Evolutionary conservation across 35 echinoderm and acorn worm genomes (phyloP).

Genomic region (Apostichopus californicus): DNA sequence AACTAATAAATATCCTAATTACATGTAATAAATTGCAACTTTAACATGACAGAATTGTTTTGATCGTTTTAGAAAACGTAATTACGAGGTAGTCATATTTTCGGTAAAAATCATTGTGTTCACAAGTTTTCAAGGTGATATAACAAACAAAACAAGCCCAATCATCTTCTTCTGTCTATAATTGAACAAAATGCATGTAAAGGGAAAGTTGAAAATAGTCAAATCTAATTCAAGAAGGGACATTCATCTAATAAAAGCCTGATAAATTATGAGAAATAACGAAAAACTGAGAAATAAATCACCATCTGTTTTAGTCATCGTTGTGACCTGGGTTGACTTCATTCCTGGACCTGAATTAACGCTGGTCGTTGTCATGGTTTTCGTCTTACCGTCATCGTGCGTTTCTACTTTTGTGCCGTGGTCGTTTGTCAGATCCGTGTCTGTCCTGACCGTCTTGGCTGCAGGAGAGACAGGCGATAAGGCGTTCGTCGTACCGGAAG

Average conservation of each 20-base stretch:
- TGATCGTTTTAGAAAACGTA: too few relatives aligned
- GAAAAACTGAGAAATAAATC: not conserved
- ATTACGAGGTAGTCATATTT: too few relatives aligned
- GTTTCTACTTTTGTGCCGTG: not conserved
- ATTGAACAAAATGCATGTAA: too few relatives aligned
- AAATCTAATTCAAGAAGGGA: too few relatives aligned
- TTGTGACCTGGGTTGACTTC: conserved; percentile 60
- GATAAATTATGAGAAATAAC: not conserved
- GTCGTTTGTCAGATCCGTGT: not conserved
- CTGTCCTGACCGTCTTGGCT: conserved; percentile 51
- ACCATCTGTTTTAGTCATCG: conserved; percentile 66
- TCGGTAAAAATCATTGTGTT: too few relatives aligned
- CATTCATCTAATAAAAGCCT: not conserved
- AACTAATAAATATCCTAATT: too few relatives aligned
- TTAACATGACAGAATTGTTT: too few relatives aligned
- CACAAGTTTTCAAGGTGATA: too few relatives aligned
- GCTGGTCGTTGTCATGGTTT: conserved; percentile 59
- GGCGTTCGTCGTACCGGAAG: not conserved
- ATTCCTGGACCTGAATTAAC: conserved; percentile 60
- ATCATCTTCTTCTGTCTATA: too few relatives aligned
- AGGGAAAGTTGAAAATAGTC: too few relatives aligned
- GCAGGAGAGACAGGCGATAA: conserved; percentile 32
- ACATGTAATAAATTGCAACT: too few relatives aligned
- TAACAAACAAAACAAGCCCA: too few relatives aligned
- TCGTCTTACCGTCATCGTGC: conserved; percentile 64